phyloP scores from a whole-genome alignment of 2,113 vertebrate genomes.

The Platycercus adscitus region DNA sequence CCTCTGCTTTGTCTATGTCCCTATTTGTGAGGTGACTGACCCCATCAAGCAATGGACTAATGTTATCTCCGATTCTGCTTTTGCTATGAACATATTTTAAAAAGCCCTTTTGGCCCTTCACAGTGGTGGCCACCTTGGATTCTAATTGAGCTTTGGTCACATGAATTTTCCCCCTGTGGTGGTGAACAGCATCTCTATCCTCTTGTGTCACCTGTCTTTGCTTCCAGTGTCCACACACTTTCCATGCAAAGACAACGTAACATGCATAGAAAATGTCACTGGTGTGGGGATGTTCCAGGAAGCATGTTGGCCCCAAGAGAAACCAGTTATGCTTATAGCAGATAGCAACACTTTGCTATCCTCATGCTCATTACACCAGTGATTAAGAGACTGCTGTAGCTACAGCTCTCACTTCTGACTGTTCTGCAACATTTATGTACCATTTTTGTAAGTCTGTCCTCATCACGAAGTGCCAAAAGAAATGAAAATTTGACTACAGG shows the following conservation, averaged over 20 bases:
- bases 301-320: neutral
- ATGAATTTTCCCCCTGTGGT: neutral
- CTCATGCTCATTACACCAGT: neutral
- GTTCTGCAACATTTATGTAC: neutral
- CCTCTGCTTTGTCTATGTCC: neutral
- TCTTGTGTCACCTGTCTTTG: neutral
- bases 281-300: neutral
- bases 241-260: neutral
- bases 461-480: neutral
- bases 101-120: neutral
- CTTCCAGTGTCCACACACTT: neutral
- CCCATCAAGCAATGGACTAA: neutral
- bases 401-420: neutral
- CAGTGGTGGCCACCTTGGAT: neutral
- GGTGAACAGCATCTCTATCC: neutral
- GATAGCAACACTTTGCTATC: neutral
- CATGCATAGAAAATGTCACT: neutral
- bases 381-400: neutral
- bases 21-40: neutral
- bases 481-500: neutral
- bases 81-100: neutral
- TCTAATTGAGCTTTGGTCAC: fast-evolving
- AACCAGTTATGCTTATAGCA: neutral
- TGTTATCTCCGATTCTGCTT: neutral
- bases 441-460: neutral